Percentiles rank a stretch among this genome's conserved stretches.
These are phyloP conservation scores for Palloptera scutellata DNA, from an alignment of 2,888 invertebrate genomes.

Conservation along the genomic window DNA sequence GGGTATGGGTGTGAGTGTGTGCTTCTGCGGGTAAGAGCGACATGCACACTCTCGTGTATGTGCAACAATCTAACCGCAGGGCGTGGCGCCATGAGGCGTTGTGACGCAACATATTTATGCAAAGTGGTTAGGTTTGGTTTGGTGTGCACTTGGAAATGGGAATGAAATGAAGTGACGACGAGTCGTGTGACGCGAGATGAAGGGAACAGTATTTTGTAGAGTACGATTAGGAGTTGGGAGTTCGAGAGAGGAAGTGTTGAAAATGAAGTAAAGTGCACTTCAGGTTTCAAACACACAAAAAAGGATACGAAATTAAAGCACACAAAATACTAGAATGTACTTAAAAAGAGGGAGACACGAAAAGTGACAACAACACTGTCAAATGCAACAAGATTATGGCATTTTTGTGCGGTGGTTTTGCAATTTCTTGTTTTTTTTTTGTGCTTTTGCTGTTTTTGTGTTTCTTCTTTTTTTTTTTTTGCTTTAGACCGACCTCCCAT, in stretches of 20 bases:
- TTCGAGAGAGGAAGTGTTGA: neutral
- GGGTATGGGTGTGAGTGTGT: no score
- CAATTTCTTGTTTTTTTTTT: no score
- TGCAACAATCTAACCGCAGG: neutral
- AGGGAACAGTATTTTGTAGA: no score
- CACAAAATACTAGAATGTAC: neutral
- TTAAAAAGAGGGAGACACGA: neutral
- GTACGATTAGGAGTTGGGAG: neutral
- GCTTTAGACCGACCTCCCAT: no score
- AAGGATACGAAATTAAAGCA: no score
- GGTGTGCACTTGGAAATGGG: no score
- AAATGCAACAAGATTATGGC: constrained; percentile 22
- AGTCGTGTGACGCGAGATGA: no score
- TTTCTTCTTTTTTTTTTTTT: neutral
- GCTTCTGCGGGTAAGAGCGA: no score
- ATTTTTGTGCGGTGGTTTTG: constrained; percentile 10
- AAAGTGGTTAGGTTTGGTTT: neutral
- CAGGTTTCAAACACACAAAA: neutral
- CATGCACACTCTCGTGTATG: no score
- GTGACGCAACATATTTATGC: neutral
- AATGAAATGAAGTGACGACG: no score
- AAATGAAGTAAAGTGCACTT: neutral
- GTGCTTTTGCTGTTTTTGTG: no score
- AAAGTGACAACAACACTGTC: constrained; percentile 14
- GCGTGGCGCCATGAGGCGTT: neutral